Conservation (phyloP, 2,113 vertebrate genomes). For the Odontophorus gujanensis region DNA sequence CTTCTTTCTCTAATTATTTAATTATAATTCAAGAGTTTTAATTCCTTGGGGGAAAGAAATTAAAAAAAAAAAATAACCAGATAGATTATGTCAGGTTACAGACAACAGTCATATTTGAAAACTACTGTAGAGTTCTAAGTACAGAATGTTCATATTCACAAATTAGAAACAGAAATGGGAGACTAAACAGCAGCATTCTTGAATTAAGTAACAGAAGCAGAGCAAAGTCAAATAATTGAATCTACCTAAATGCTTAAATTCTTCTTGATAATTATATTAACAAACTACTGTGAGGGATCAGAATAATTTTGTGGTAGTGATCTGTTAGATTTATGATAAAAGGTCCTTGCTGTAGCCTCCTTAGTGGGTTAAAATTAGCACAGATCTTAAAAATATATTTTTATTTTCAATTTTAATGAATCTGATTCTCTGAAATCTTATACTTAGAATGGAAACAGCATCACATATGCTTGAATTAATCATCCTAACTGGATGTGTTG, state of each 20-base stretch:
- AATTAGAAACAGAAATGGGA: not conserved
- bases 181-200: not conserved
- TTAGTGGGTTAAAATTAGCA: not conserved
- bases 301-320: not conserved
- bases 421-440: not conserved
- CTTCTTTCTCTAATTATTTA: conserved; percentile 11
- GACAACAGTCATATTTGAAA: conserved; percentile 10
- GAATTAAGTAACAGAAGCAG: not conserved
- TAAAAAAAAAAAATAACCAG: not conserved
- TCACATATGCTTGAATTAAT: not conserved
- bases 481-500: not conserved
- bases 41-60: not conserved
- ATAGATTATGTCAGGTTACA: not conserved
- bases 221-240: not conserved
- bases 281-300: not conserved
- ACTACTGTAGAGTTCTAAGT: not conserved
- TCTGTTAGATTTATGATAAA: not conserved
- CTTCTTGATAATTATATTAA: not conserved
- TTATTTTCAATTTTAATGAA: not conserved
- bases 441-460: not conserved
- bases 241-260: not conserved
- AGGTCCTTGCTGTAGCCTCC: not conserved
- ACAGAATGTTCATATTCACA: not conserved
- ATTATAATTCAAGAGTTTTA: not conserved
- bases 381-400: not conserved